These are phyloP conservation scores for Merluccius polli DNA, from an alignment of 2,797 vertebrate genomes.

Conservation along the genomic window DNA sequence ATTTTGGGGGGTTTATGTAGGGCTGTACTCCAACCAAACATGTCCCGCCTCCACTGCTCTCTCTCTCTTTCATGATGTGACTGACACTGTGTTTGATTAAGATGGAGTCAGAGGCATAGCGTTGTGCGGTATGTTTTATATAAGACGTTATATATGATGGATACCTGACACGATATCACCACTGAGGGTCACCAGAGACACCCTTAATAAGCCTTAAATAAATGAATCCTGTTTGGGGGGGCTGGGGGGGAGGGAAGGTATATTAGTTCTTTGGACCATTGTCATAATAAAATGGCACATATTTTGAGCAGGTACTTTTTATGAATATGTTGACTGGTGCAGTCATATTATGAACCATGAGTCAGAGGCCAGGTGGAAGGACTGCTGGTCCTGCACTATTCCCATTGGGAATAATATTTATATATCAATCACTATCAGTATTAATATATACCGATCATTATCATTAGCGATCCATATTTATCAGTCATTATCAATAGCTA, in stretches of 20 bases:
- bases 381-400: background rate
- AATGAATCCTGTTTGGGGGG: background rate
- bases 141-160: background rate
- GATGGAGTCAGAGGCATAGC: background rate
- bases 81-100: constrained; percentile 3
- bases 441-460: background rate
- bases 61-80: background rate
- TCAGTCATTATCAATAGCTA: too few species aligned
- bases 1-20: too few species aligned
- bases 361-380: background rate
- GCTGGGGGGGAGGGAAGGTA: too few species aligned
- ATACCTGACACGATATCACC: background rate
- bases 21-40: too few species aligned
- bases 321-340: background rate
- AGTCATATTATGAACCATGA: background rate
- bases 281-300: background rate
- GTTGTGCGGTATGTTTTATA: background rate
- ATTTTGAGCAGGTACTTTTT: background rate
- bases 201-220: background rate
- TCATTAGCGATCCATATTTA: background rate
- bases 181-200: background rate
- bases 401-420: background rate
- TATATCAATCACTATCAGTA: background rate
- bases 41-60: too few species aligned
- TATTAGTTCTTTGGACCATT: background rate